Evolutionary conservation across 2,888 invertebrate genomes (phyloP).

Genomic region (Sinotaia quadrata): DNA sequence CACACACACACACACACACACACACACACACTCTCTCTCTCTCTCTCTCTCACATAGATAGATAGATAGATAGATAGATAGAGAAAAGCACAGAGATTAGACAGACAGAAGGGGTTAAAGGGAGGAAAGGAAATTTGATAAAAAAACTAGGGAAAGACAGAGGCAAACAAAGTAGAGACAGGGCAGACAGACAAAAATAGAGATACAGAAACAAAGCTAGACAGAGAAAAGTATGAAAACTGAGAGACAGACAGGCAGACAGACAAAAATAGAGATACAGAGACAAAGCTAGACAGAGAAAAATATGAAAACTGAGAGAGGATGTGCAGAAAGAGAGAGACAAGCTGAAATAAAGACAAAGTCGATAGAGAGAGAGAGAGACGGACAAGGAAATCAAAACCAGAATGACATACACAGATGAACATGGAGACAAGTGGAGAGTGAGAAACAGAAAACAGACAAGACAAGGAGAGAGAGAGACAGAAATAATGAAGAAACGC

Average conservation of each 20-base stretch:
- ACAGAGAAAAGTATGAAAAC: neutral
- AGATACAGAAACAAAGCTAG: neutral
- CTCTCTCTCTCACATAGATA: neutral
- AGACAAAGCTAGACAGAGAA: neutral
- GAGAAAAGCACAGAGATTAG: neutral
- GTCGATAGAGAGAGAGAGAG: conserved; percentile 6
- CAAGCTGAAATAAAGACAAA: neutral
- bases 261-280: neutral
- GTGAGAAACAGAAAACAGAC: neutral
- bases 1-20: neutral
- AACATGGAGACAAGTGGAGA: neutral
- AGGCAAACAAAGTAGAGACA: too few relatives aligned
- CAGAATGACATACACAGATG: neutral
- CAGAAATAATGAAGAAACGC: neutral
- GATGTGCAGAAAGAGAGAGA: neutral
- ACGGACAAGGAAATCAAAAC: neutral
- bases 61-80: too few relatives aligned
- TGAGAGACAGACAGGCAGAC: neutral
- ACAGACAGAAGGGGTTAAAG: neutral
- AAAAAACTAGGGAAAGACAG: too few relatives aligned
- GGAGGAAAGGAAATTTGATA: too few relatives aligned
- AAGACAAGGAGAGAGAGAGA: neutral
- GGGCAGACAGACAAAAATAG: neutral
- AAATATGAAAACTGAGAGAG: neutral
- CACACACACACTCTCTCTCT: neutral